Evolutionary conservation across 1,140 invertebrate species (phyloP), one percentile per base, ranked within the genome.

Genomic region (Aethina tumida): DNA sequence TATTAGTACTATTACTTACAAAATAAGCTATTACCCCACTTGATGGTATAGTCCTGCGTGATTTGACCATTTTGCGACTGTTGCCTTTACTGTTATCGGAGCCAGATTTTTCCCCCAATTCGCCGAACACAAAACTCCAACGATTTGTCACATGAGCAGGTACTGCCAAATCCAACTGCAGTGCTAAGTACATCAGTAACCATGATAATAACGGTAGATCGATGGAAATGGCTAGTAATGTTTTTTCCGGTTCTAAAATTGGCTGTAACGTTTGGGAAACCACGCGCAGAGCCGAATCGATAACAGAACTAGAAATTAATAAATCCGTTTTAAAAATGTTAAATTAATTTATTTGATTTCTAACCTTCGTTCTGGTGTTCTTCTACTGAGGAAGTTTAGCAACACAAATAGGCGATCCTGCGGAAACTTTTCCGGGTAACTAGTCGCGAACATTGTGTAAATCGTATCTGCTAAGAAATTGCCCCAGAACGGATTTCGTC

Each of bases 401-500:
- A 93, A 66, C 41, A 92, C 80, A 54, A 95, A 88, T 19, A 91
- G 81, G 52, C 88, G 81, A 59, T 92, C 88, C 55, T 91, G 81
- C 17, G 88, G 82, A 53, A 87, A 86, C 25, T 84, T 78, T 31
- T 77, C 71, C 12, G 74, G 77, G 43, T 88, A 80, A 9, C 79
- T 75, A 0, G 81, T 78, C 2, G 81, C 78, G 58, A 88, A 93
- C 30, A 90, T 73, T 45, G 74, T 71, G 9, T 77, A 73, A 14
- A 94, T 69, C 7, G 81, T 84, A 52, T 82, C 81, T 1, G 84
- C 80, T 3, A 95, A 67, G 53, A 90, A 90, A 39, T 81, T 73
- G 8, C 89, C 89, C 88, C 88, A 94, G 85, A 86, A 94, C 1
- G 72, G 67, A n/a, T 56, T 83, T 77, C 37, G 75, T 70, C 30